Base-by-base conservation (phyloP, 2,113 vertebrate genomes). In the Orcinus orca region DNA sequence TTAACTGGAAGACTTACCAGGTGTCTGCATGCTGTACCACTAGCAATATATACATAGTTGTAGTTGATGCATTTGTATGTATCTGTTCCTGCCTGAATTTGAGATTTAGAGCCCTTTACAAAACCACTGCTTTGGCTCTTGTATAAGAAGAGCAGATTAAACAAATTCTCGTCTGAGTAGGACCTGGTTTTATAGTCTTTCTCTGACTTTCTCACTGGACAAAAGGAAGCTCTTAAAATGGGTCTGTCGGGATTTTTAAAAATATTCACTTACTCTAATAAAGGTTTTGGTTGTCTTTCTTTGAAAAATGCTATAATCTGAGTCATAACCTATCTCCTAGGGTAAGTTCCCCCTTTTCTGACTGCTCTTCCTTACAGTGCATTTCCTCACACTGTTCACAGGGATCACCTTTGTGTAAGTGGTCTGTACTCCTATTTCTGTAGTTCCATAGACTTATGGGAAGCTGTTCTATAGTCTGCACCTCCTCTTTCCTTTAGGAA, bases 131-230 rank as follows among this genome's bases (percentile, higher is more conserved):
- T 84, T 87, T 94, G 36, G 4, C 70, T 93, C 18, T 97, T 95
- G 70, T 8, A 6, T 81, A 53, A 81, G 41, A 90, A 67, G 29
- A 68, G 25, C 44, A 94, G 68, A 60, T 88, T 79, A 93, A 96
- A 81, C 31, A 93, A 67, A 77, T 82, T 85, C 55, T 86, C 90
- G 20, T 87, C 82, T 89, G 44, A 92, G 44, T 67, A 36, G 53
- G 29, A 86, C 26, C 29, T 95, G 68, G 36, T 62, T 96, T 96
- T 88, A 67, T 29, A 91, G 9, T 84, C 53, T 83, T 90, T 65
- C 81, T 86, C 70, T 93, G 63, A 92, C 53, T 98, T 95, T 87
- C 71, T 93, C 53, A 76, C n/a, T 93, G n/a, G 68, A 83, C 33
- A 84, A 79, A 94, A 94, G 67, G 20, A 95, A 95, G 25, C 47